phyloP scores from a whole-genome alignment of 2,113 vertebrate genomes.

The Bubalus kerabau region DNA sequence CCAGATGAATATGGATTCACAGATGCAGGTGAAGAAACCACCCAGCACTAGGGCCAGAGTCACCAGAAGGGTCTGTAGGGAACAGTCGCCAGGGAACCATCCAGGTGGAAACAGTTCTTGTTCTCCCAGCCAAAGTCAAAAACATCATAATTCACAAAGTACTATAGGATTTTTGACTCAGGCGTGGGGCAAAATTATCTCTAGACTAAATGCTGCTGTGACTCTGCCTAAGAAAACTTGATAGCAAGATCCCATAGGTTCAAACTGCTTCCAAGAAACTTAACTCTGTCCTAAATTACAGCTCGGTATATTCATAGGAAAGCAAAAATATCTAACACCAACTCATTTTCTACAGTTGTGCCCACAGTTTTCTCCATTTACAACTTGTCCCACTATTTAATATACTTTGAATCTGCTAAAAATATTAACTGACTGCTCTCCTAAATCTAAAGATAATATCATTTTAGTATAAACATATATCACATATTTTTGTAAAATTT shows the following conservation, averaged over 20 bases:
- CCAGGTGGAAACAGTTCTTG: not conserved
- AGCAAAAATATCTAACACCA: not conserved
- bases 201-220: not conserved
- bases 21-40: not conserved
- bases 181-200: not conserved
- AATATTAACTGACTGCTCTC: slow-evolving; percentile 62
- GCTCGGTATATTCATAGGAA: not conserved
- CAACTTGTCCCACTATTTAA: slow-evolving; percentile 63
- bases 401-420: slow-evolving; percentile 68
- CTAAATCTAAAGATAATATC: slow-evolving; percentile 71
- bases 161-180: not conserved
- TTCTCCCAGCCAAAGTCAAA: not conserved
- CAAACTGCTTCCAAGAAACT: not conserved
- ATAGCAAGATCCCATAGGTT: not conserved
- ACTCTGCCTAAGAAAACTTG: not conserved
- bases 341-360: not conserved
- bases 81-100: not conserved
- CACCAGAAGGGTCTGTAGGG: not conserved
- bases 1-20: not conserved
- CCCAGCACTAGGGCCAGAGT: not conserved
- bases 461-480: slow-evolving; percentile 76
- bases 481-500: slow-evolving; percentile 74
- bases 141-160: not conserved
- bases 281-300: not conserved
- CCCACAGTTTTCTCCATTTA: slow-evolving; percentile 61